Percentiles rank a stretch among this genome's conserved stretches.
Evolutionary conservation across 2,888 invertebrate species (phyloP).

Genomic region (Scaptomyza cyrtandrae): DNA sequence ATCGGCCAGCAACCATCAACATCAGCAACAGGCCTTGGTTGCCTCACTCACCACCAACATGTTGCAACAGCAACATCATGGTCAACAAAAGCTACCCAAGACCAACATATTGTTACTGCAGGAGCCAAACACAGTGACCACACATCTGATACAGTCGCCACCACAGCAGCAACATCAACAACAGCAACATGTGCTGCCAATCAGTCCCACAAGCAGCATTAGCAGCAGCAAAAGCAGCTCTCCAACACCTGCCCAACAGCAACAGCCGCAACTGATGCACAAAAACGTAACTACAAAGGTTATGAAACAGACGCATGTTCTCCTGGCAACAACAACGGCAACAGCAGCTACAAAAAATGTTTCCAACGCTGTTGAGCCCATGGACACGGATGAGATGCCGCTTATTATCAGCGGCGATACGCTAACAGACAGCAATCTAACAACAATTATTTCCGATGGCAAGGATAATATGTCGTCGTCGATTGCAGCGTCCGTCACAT

Average conservation of each 20-base stretch:
- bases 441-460: conserved; percentile 42
- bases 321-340: conserved; percentile 47
- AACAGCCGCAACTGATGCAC: conserved; percentile 20
- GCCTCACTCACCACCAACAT: conserved; percentile 66
- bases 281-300: conserved; percentile 31
- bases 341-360: conserved; percentile 41
- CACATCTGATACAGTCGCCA: conserved; percentile 63
- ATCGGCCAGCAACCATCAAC: conserved; percentile 72
- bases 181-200: conserved; percentile 82
- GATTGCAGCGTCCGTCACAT: conserved; percentile 49
- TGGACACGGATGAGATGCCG: conserved; percentile 66
- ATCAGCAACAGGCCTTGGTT: conserved; percentile 67
- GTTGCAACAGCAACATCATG: conserved; percentile 54
- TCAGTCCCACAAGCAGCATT: conserved; percentile 83
- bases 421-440: conserved; percentile 50
- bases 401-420: conserved; percentile 42
- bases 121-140: conserved; percentile 54
- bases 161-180: conserved; percentile 59
- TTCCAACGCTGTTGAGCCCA: conserved; percentile 59
- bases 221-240: conserved; percentile 77
- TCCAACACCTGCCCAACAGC: conserved; percentile 73
- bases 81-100: conserved; percentile 58
- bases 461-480: conserved; percentile 55
- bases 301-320: conserved; percentile 63
- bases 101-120: conserved; percentile 67